Evolutionary conservation across 2,113 vertebrate species (phyloP), one percentile per base, ranked within the genome.

Genomic region (Pluvialis apricaria): DNA sequence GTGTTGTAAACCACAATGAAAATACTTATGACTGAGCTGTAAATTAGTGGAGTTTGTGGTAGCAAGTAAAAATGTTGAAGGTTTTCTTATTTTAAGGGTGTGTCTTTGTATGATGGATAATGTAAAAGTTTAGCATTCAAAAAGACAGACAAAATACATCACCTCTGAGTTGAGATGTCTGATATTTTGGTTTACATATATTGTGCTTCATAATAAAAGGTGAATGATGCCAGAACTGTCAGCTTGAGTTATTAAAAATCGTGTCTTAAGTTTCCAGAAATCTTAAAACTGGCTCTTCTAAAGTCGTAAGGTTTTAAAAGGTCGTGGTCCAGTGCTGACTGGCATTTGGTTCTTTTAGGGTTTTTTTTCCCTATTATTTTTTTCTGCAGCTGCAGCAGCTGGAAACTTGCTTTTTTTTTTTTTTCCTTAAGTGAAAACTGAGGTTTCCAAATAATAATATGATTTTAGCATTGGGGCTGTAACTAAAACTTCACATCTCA

Each of bases 401-500:
- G 62, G 68, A 90, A 92, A 77, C 10, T 64, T 57, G 32, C 3
- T 40, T 24, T 44, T 66, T 73, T 65, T 61, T 8, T 15, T 69
- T 44, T 7, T 16, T 16, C 36, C 18, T 78, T 47, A 49, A 68
- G 25, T 79, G 69, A 91, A 91, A 91, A 68, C 40, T 72, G 91
- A 94, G 61, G 89, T 90, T 90, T 94, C 40, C 84, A 87, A 80
- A 95, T 89, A 94, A 82, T 79, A 82, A 44, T 80, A 70, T 15
- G 9, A 84, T 89, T 78, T 96, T 84, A 87, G 26, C 86, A 32
- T 38, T 82, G 70, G 32, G 45, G 5, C 66, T 76, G n/a, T 95
- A 87, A 90, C 89, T 72, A 57, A 79, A 94, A 89, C 70, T 96
- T 87, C 81, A 47, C 62, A 52, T 94, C 73, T 96, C 78, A 57